Evolutionary conservation across 1,140 invertebrate species (phyloP).

Genomic region (Leptinotarsa defecta): DNA sequence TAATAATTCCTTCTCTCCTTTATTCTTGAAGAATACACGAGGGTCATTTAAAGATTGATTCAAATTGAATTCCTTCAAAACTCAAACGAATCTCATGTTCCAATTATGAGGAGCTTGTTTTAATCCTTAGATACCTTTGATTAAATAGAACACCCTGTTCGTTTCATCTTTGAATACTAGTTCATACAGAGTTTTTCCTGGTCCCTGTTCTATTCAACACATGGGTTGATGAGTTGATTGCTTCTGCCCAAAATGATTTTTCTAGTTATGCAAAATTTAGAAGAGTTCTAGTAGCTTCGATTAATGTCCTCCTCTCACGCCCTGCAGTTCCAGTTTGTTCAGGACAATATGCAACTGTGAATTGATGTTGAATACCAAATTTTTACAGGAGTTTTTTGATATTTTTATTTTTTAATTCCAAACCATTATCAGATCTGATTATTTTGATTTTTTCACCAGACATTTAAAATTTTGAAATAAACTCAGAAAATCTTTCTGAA

Average conservation of each 20-base stretch:
- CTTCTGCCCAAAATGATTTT: background rate
- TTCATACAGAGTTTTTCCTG: background rate
- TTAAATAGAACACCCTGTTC: background rate
- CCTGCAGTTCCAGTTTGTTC: background rate
- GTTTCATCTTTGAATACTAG: background rate
- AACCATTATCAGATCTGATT: background rate
- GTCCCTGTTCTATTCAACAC: background rate
- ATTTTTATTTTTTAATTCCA: background rate
- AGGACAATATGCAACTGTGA: background rate
- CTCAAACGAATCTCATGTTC: background rate
- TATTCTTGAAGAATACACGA: background rate
- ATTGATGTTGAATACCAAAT: background rate
- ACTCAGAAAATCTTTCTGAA: background rate
- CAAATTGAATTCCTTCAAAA: background rate
- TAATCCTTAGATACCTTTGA: background rate
- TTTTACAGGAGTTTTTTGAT: background rate
- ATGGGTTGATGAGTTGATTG: background rate
- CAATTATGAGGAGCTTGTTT: background rate
- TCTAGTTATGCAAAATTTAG: background rate
- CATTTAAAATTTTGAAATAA: background rate
- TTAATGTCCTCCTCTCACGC: background rate
- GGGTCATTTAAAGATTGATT: background rate
- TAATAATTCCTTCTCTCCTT: background rate
- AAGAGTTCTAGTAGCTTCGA: background rate
- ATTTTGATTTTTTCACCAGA: background rate